Evolutionary conservation across 2,797 vertebrate species (phyloP).

Genomic region (Aselliscus stoliczkanus): DNA sequence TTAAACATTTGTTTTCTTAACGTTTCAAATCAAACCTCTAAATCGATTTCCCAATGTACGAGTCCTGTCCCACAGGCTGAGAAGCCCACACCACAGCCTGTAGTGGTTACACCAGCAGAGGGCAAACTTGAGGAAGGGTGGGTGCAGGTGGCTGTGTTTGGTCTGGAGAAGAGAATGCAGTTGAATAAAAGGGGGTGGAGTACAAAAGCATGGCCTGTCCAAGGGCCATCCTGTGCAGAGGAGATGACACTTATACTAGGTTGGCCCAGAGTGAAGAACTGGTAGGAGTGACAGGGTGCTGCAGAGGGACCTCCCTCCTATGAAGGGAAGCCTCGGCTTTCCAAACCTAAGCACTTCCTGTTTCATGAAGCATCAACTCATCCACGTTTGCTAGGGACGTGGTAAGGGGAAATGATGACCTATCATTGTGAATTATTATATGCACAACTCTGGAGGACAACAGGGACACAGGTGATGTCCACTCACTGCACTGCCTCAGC

Average conservation of each 20-base stretch:
- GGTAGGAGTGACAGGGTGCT: neutral
- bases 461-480: neutral
- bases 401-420: neutral
- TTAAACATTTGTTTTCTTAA: neutral
- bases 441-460: neutral
- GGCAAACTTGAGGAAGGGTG: neutral
- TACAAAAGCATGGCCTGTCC: neutral
- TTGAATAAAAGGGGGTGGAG: neutral
- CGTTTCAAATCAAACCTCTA: neutral
- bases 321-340: neutral
- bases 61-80: neutral
- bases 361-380: neutral
- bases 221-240: neutral
- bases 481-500: neutral
- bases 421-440: neutral
- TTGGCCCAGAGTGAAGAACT: neutral
- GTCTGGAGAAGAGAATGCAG: neutral
- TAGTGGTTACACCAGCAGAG: neutral
- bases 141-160: neutral
- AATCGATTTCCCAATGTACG: neutral
- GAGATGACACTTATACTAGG: too few species aligned
- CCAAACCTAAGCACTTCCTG: neutral
- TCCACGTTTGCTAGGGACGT: neutral
- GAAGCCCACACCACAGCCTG: neutral
- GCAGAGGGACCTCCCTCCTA: neutral